A percentile compares a stretch with the other conserved stretches of the same genome.
Conservation (phyloP, 2,888 invertebrate genomes). For the Drosophila fulvimacula region DNA sequence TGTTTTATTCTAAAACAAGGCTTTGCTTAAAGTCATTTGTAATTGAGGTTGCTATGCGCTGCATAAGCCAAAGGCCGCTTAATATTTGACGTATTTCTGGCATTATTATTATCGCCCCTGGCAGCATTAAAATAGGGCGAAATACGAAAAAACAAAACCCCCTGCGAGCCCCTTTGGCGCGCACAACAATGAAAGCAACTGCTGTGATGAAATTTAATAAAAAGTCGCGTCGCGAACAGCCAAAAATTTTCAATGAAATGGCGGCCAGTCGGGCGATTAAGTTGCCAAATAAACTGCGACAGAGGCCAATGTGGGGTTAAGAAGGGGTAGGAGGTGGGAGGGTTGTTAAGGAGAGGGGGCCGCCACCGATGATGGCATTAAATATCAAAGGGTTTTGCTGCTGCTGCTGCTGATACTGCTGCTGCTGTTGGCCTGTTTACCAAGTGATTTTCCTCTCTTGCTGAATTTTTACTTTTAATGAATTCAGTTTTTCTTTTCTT, state of each 20-base stretch:
- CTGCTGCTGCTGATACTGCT: conserved; percentile 7
- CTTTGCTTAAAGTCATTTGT: neutral
- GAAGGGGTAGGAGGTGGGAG: conserved; percentile 5
- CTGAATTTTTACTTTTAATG: conserved; percentile 79
- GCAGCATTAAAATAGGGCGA: conserved; percentile 23
- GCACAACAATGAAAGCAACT: conserved; percentile 54
- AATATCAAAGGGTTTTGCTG: conserved; percentile 73
- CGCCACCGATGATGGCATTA: conserved; percentile 56
- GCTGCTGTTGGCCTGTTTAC: conserved; percentile 45
- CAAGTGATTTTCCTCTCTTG: conserved; percentile 61
- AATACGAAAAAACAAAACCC: conserved; percentile 8
- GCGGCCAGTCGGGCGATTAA: conserved; percentile 75
- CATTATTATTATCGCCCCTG: conserved; percentile 57
- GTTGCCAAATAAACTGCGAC: conserved; percentile 78
- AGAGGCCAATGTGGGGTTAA: conserved; percentile 27
- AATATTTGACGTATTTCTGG: conserved; percentile 67
- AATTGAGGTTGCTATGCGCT: neutral
- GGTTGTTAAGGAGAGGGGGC: conserved; percentile 25
- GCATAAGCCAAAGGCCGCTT: conserved; percentile 49
- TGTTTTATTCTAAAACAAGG: neutral
- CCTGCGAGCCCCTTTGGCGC: neutral
- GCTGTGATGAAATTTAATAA: conserved; percentile 76
- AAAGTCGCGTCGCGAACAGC: conserved; percentile 43
- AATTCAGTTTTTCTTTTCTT: conserved; percentile 73
- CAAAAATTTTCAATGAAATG: conserved; percentile 74